Evolutionary conservation across 1,140 invertebrate species (phyloP), one percentile per base, ranked within the genome.

Genomic region (Drosophila hydei): DNA sequence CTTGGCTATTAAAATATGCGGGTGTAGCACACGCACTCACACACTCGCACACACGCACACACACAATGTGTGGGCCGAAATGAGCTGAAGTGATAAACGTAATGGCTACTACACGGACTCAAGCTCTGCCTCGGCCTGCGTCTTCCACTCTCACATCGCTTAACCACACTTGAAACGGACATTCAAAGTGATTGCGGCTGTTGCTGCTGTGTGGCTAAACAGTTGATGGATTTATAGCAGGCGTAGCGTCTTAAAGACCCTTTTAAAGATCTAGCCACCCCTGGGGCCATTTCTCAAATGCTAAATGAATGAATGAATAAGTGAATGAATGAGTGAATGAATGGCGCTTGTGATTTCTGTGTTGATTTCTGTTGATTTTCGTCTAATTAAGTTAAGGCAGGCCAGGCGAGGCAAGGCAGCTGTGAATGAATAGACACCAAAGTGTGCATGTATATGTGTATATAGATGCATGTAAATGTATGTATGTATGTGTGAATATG

Each of bases 1-100:
- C 81, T 87, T 71, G 58, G 51, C 87, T 87, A 90, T 90, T 90
- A 87, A 90, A 90, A 90, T 90, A 90, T 90, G 87, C 87, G 87
- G 63, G 75, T 50, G 72, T 16, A 47, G 59, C 38, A 16, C n/a
- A 30, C 36, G 56, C 16, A 40, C 27, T 36, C n/a, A 61, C 45
- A 27, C 59, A 9, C 59, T 40, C 19, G 48, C 55, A 45, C 65
- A 61, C 48, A n/a, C n/a, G 36, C 47, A 52, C 16, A 19, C 12
- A n/a, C 52, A 36, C 36, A 48, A 21, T 45, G 71, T 64, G 42
- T 56, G 43, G 45, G 16, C 21, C 18, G 18, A 25, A 56, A 75
- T 71, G 59, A 60, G 59, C 51, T 56, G 56, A 75, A 48, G 74
- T 78, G 83, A 75, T 85, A 77, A 85, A 87, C 74, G 76, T 85